Evolutionary conservation across 1,140 invertebrate genomes (phyloP), one percentile per base, ranked within the genome.

Genomic region (Achatina immaculata): DNA sequence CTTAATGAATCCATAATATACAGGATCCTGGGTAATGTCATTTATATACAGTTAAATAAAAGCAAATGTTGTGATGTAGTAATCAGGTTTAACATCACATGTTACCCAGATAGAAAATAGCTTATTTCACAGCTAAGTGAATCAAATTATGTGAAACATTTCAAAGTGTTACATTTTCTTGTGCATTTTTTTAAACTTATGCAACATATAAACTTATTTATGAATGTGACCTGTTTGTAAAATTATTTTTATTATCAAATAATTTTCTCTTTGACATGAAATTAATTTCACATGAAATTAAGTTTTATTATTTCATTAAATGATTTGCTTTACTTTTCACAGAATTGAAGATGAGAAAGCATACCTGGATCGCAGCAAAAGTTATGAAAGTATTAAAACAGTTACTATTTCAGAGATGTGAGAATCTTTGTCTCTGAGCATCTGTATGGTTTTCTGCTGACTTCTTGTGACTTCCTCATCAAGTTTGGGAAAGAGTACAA

Each of bases 361-460:
- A 42, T 71, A 4, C 0, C 11, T 71, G 40, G 62, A 71, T 4
- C 21, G 24, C 34, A 42, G n/a, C n/a, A 38, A 7, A 71, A 71
- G 68, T n/a, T 71, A 71, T 71, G 68, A 71, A 7, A 71, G 68
- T 34, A 42, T 71, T 1, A 71, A 71, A 40, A 34, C 68, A 11
- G 38, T 34, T 9, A 42, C 9, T 19, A 40, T 38, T 42, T 42
- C 68, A 42, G 34, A 42, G 34, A 71, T 71, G 68, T 71, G 65
- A 66, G 2, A 38, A 14, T 66, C 7, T 3, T 14, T 11, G 24
- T 51, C 11, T 14, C 48, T n/a, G n/a, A n/a, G 24, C 24, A 24
- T 51, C 24, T 51, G 48, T 24, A 14, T 51, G 24, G 11, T 14
- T 51, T 51, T 51, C 48, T 14, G 11, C 11, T 11, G 24, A 51